Evolutionary conservation across 2,797 vertebrate genomes (phyloP), one percentile per base, ranked within the genome.

Genomic region (Neosilurus mollespiculum): DNA sequence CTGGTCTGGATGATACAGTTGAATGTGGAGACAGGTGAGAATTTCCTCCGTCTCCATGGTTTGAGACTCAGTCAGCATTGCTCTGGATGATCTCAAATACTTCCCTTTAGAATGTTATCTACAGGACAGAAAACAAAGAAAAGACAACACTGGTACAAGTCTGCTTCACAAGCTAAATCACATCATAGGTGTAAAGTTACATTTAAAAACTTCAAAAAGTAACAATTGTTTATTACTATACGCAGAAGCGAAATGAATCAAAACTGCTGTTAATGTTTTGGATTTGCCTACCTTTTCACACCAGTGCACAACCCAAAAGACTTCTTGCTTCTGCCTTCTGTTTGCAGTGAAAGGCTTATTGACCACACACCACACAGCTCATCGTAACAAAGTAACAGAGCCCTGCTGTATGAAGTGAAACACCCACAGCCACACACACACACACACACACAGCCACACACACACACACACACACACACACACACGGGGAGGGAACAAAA

Each of bases 31-130:
- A 84, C 94, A 96, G 0, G 96, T 94, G 9, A 93, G 81, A 0
- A 93, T 93, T 90, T 99, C 97, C 87, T 99, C 96, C 0, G 98
- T 99, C 78, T 95, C 94, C 0, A 93, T 87, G 0, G 91, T 94
- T 90, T 95, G 93, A 26, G 94, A 90, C 54, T 83, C 72, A 4
- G 77, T 88, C 93, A 93, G 37, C 80, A 81, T 81, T 61, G 54
- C 94, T 10, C 0, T 88, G 77, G 16, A 1, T n/a, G 62, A 67
- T 59, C 34, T 9, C 16, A 58, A 54, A 54, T 8, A 75, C 24
- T 72, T 72, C 70, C 56, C 71, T 56, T 75, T 24, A 54, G 51
- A 58, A 34, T 11, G 24, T 30, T 34, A 66, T 11, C 61, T 70
- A 71, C 5, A 77, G 0, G 78, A 80, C 51, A 73, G 61, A 75